Conservation (phyloP, 2,888 invertebrate genomes). For the Mantis religiosa region DNA sequence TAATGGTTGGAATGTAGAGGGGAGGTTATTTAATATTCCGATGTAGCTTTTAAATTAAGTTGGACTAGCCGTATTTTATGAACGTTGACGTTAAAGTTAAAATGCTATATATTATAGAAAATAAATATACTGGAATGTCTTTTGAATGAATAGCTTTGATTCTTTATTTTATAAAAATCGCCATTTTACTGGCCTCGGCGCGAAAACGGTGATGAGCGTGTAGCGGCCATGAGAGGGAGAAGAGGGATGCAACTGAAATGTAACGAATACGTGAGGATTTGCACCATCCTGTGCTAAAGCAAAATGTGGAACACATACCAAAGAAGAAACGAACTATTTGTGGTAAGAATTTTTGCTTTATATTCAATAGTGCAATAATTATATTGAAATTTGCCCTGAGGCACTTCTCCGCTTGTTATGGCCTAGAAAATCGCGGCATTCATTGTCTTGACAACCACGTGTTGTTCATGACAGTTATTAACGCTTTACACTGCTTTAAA, state of each 20-base stretch:
- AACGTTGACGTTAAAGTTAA: not conserved
- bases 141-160: conserved; percentile 3
- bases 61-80: not conserved
- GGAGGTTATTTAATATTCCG: not conserved
- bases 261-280: not conserved
- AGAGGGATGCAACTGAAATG: conserved; percentile 4
- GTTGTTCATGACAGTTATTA: conserved; percentile 26
- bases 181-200: conserved; percentile 30
- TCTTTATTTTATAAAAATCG: conserved; percentile 27
- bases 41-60: not conserved
- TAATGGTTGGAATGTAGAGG: not conserved
- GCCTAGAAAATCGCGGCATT: conserved; percentile 26
- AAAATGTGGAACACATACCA: not conserved
- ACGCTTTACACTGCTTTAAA: not conserved
- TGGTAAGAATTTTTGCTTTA: conserved; percentile 11
- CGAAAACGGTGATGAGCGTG: conserved; percentile 29
- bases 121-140: not conserved
- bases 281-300: not conserved
- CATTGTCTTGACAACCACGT: conserved; percentile 32
- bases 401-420: conserved; percentile 12
- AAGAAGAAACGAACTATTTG: not conserved
- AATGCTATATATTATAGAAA: not conserved
- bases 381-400: conserved; percentile 20
- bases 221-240: conserved; percentile 24
- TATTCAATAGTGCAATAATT: not conserved